Conservation (phyloP, 1,140 invertebrate genomes). For the Eriosoma lanigerum region DNA sequence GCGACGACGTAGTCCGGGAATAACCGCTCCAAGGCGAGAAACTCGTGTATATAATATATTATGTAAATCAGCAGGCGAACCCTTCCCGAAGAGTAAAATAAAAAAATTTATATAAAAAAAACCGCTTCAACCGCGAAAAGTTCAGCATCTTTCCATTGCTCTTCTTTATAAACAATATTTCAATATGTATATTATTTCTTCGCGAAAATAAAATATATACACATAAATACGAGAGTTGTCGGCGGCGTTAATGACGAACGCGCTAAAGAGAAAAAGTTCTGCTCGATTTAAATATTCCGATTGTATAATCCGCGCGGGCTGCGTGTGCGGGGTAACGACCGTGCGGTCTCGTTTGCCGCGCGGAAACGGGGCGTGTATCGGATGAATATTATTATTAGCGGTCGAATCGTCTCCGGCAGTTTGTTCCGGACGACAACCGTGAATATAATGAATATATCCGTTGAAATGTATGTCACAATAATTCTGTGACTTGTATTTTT, state of each 20-base stretch:
- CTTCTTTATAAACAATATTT: no score
- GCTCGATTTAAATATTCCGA: slow-evolving; percentile 14
- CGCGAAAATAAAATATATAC: slow-evolving; percentile 26
- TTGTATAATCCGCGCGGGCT: neutral
- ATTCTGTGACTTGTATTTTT: no score
- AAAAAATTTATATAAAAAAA: neutral
- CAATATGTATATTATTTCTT: neutral
- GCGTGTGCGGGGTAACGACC: neutral
- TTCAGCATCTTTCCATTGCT: neutral
- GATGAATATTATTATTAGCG: neutral
- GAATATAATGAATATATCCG: no score
- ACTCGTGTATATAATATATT: neutral
- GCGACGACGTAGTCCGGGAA: neutral
- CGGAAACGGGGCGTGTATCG: neutral
- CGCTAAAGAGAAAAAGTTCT: slow-evolving; percentile 35
- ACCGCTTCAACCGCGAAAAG: neutral
- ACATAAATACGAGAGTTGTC: neutral
- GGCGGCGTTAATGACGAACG: slow-evolving; percentile 12
- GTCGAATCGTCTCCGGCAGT: neutral
- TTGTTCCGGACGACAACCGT: neutral
- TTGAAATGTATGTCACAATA: no score
- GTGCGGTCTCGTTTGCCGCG: neutral
- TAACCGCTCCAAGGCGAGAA: slow-evolving; percentile 25
- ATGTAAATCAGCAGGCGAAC: slow-evolving; percentile 25
- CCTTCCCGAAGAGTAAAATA: no score